Base-by-base conservation (phyloP, 2,888 invertebrate genomes). In the Cantharis nigra region DNA sequence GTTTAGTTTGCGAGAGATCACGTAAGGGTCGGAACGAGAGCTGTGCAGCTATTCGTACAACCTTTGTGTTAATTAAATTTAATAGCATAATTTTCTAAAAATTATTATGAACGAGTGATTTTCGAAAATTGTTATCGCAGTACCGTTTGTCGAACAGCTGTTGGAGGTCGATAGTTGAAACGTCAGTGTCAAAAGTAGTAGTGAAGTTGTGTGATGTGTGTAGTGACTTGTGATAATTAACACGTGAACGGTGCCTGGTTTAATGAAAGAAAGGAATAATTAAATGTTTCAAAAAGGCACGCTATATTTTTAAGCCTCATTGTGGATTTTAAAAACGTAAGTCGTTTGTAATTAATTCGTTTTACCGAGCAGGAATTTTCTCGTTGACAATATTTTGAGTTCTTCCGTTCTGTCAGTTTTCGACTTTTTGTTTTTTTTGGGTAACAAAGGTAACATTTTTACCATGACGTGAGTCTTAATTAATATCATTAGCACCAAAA, bases 401-500 rank as follows among this genome's bases (percentile, higher is more conserved):
- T 33, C 9, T 62, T n/a, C n/a, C 3, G 3, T 16, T 63, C 10
- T 18, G 9, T 71, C 49, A 11, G 20, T 71, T 26, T 71, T 23
- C 16, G 14, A 26, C 28, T 64, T 72, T 1, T 16, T 16, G 0
- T 16, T 62, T 64, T 72, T 64, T 64, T 20, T 13, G 69, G 69
- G 28, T 69, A 72, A 76, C 76, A 79, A 76, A 78, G 73, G 78
- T 78, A 76, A 74, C 73, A 79, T 77, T 16, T 67, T 23, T 23
- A 67, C 20, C 13, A 74, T 81, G 82, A 82, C 82, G 82, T 78
- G 77, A 62, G 18, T 63, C 76, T 16, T 79, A 81, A 81, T 81
- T 82, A 81, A 76, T 80, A 78, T 80, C 80, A 81, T 81, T 82
- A 82, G 76, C 80, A 76, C 76, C 80, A 81, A 80, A 77, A 81